Evolutionary conservation across 2,797 vertebrate genomes (phyloP), one percentile per base, ranked within the genome.

Genomic region (Pogonophryne albipinna): DNA sequence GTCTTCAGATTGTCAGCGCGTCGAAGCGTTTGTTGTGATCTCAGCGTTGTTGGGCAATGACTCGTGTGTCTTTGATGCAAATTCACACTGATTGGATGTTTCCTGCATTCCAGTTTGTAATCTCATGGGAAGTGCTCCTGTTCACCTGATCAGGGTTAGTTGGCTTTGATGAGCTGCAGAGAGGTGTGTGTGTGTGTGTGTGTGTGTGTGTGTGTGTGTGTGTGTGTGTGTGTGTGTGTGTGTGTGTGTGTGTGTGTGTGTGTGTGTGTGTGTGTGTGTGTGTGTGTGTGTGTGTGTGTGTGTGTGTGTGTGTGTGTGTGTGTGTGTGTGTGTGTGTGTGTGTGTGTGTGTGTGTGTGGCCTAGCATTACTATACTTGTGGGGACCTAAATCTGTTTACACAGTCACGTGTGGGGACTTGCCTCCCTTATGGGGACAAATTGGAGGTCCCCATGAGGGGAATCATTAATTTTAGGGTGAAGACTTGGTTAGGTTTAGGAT

Each of bases 1-100:
- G 88, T 93, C 93, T 94, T 94, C 92, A 90, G 95, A 93, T 86
- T 94, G 93, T 93, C 87, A 92, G 56, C 1, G 44, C 66, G 34
- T 66, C 52, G 19, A 78, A 89, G 83, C 17, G 83, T 93, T 94
- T 89, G 78, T 92, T 95, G 94, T 96, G 94, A 96, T 95, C 93
- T 91, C 85, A 81, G 76, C 79, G 87, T 87, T 81, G 87, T 90
- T 90, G 82, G 87, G 85, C 88, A 94, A 93, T 92, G 94, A 95
- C 94, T 92, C 93, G 85, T 80, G 84, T 92, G 93, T 95, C 81
- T 95, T 87, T 94, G 93, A 96, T 95, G 93, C 90, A 95, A 93
- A 96, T 94, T 91, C 62, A 17, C 67, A 52, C 19, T 65, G 71
- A 85, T 56, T 63, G 70, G 66, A 77, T 49, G 67, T 84, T 91